Evolutionary conservation across 2,113 vertebrate genomes (phyloP).

Genomic region (Lagopus muta): DNA sequence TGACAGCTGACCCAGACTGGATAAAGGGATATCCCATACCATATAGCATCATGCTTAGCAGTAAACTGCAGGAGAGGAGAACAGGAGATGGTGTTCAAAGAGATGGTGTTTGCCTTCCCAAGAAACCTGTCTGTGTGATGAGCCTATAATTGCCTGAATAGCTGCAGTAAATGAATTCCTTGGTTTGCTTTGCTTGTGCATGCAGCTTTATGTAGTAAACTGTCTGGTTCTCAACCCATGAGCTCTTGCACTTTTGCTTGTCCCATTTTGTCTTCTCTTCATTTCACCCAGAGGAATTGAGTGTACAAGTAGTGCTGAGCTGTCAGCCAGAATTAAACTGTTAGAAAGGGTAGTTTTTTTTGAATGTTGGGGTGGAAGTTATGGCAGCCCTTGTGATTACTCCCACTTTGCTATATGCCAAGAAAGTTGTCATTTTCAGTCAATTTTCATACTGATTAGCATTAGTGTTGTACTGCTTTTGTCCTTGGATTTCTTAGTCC

Average conservation of each 20-base stretch:
- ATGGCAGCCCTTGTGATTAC: not conserved
- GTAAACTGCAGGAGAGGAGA: not conserved
- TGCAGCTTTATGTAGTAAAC: not conserved
- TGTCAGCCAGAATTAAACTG: too few species aligned
- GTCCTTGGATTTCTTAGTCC: not conserved
- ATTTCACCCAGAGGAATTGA: too few species aligned
- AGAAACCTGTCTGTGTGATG: not conserved
- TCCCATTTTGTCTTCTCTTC: too few species aligned
- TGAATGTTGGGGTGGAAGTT: not conserved
- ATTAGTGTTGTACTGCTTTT: not conserved
- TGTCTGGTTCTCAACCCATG: not conserved
- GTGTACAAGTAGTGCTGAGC: too few species aligned
- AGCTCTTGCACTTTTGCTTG: not conserved
- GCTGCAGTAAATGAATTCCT: not conserved
- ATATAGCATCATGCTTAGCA: not conserved
- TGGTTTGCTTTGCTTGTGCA: not conserved
- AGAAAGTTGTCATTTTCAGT: not conserved
- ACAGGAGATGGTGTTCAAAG: not conserved
- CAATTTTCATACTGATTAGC: not conserved
- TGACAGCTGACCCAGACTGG: not conserved
- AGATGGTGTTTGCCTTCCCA: not conserved
- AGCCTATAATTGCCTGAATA: not conserved
- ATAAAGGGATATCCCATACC: not conserved
- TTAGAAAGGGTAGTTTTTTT: not conserved
- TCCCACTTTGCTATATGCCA: not conserved